phyloP scores from a whole-genome alignment of 1,140 invertebrate genomes.

The Piezodorus guildinii region DNA sequence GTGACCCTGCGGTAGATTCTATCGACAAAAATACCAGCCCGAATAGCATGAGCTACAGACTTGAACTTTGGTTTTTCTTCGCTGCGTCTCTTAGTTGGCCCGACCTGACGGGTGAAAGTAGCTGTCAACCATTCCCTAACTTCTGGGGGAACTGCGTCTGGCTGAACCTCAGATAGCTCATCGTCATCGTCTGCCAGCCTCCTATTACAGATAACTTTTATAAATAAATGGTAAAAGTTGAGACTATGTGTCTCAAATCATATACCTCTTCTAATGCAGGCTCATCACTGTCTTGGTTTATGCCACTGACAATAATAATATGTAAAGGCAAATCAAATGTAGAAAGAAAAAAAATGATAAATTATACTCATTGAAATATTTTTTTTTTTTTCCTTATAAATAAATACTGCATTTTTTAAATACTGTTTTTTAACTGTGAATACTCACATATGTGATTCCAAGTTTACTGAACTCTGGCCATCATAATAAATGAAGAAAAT shows the following conservation, averaged over 20 bases:
- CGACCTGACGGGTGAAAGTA: conserved; percentile 88
- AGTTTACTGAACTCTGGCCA: conserved; percentile 16
- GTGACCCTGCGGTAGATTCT: conserved; percentile 84
- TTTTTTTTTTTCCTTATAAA: too few species aligned
- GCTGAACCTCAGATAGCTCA: conserved; percentile 88
- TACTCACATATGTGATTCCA: conserved; percentile 3
- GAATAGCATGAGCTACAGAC: conserved; percentile 92
- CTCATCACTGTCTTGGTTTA: too few species aligned
- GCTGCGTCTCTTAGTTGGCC: conserved; percentile 54
- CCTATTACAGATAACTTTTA: conserved; percentile 35
- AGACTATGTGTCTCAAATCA: too few species aligned
- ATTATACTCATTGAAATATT: too few species aligned
- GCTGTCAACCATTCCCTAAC: conserved; percentile 94
- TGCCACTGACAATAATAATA: too few species aligned
- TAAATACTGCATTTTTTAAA: neutral
- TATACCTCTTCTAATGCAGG: too few species aligned
- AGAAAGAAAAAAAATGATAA: too few species aligned
- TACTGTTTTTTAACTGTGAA: neutral
- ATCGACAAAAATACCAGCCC: conserved; percentile 95
- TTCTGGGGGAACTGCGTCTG: conserved; percentile 87
- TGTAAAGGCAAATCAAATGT: too few species aligned
- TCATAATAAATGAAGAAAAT: conserved; percentile 10
- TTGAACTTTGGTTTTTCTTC: conserved; percentile 80
- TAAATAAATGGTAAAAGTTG: too few species aligned
- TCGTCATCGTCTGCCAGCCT: conserved; percentile 79